Base-by-base conservation (phyloP, 2,888 invertebrate species). In the Lacanobia wlatinum region DNA sequence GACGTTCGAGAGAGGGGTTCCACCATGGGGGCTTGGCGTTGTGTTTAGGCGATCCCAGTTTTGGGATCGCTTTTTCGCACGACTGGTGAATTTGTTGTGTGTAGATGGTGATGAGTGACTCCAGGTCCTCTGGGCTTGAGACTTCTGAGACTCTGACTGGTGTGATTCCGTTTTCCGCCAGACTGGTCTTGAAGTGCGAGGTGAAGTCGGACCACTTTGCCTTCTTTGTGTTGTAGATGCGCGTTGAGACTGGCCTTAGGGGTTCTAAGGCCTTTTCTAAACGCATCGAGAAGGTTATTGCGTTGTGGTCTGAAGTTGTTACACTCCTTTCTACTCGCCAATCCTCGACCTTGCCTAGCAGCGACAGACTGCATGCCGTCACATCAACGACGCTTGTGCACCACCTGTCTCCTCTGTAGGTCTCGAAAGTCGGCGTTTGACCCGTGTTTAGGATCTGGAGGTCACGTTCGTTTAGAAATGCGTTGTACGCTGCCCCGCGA, bases 401-500 rank as follows among this genome's bases (percentile, higher is more conserved):
- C 34, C 34, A 34, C 34, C 34, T 34, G 34, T 34, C 34, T 34
- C 34, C 34, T 34, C 34, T 34, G 34, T 34, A 34, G 34, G 34
- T 34, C 34, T 34, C 34, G 6, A 34, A 34, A 34, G 34, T 34
- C 34, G 34, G 34, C 34, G 34, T 34, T 5, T 34, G 34, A 5
- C 34, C 34, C 34, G 34, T 34, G 6, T 34, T 34, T 34, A 34
- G 6, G 34, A 86, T 80, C 1, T 85, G 83, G 38, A 82, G 21
- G 0, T 83, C 73, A 21, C 60, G 61, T 21, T 81, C 79, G n/a
- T 71, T 55, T 0, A 85, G 78, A 65, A 85, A 80, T 1, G 68
- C 10, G 23, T 12, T 70, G 48, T 73, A 78, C 0, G 56, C 72
- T 5, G 23, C 69, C 1, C 87, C 86, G 9, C 87, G 71, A 3